phyloP scores from a whole-genome alignment of 2,888 invertebrate genomes.

The Oscheius onirici region DNA sequence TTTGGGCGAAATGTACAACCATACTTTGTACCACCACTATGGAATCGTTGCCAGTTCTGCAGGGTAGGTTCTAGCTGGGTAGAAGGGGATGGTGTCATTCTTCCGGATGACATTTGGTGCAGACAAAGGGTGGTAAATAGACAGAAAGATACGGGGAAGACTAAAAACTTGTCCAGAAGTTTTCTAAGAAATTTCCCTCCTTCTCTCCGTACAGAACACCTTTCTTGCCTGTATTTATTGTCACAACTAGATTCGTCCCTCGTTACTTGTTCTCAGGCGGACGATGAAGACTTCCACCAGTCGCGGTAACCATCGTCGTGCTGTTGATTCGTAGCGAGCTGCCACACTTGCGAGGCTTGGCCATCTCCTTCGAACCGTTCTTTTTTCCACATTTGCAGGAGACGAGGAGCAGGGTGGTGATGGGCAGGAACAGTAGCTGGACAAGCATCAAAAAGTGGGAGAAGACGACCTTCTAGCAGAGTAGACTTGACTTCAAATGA shows the following conservation, averaged over 20 bases:
- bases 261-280: too few species aligned
- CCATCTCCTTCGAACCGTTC: too few species aligned
- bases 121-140: neutral
- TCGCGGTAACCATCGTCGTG: too few species aligned
- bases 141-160: neutral
- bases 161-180: neutral
- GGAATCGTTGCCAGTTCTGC: conserved; percentile 31
- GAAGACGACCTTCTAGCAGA: too few species aligned
- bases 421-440: too few species aligned
- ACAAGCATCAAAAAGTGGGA: too few species aligned
- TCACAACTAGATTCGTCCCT: neutral
- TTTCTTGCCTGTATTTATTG: neutral
- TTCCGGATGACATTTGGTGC: neutral
- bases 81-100: neutral
- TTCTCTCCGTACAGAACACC: neutral
- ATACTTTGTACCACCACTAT: conserved; percentile 38
- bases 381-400: too few species aligned
- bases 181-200: neutral
- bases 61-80: conserved; percentile 9
- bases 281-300: too few species aligned
- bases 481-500: too few species aligned
- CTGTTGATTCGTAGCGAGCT: too few species aligned
- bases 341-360: too few species aligned
- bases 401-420: too few species aligned
- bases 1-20: conserved; percentile 37